Evolutionary conservation across 2,888 invertebrate species (phyloP).

Genomic region (Quadriops clusia): DNA sequence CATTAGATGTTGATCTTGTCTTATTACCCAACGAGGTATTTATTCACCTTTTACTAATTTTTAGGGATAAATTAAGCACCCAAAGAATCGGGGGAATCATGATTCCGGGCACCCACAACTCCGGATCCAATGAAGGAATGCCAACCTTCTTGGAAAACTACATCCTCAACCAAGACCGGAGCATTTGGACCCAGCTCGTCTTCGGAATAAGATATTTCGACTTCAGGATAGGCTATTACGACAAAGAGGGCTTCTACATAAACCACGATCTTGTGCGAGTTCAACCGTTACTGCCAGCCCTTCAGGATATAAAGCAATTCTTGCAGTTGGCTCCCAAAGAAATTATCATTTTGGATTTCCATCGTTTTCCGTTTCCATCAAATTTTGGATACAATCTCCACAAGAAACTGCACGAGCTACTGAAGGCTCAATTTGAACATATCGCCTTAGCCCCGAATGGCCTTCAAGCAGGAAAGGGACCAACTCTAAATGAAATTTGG

Average conservation of each 20-base stretch:
- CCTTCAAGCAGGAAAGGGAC: constrained; percentile 36
- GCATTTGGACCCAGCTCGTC: constrained; percentile 73
- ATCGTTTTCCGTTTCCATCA: constrained; percentile 55
- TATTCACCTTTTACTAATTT: too few relatives aligned
- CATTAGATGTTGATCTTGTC: constrained; percentile 2
- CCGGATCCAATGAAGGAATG: constrained; percentile 46
- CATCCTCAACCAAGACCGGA: constrained; percentile 58
- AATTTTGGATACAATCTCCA: constrained; percentile 33
- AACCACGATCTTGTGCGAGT: constrained; percentile 62
- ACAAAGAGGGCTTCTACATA: constrained; percentile 45
- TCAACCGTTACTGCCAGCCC: constrained; percentile 50
- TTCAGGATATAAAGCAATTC: constrained; percentile 60
- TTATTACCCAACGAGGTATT: constrained; percentile 1
- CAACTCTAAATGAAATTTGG: constrained; percentile 48
- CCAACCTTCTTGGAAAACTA: constrained; percentile 36
- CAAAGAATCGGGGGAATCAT: constrained; percentile 48
- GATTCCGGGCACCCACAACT: constrained; percentile 61
- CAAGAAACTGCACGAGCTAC: constrained; percentile 38
- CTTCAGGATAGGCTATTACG: constrained; percentile 63
- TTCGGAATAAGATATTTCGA: constrained; percentile 76
- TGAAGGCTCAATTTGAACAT: constrained; percentile 42
- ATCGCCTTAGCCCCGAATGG: constrained; percentile 39
- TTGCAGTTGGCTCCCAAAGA: constrained; percentile 54
- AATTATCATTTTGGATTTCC: constrained; percentile 69
- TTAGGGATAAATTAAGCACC: constrained; percentile 42